A percentile compares a stretch with the other conserved stretches of the same genome.
phyloP scores from a whole-genome alignment of 2,797 vertebrate genomes.

The Crocidura indochinensis region DNA sequence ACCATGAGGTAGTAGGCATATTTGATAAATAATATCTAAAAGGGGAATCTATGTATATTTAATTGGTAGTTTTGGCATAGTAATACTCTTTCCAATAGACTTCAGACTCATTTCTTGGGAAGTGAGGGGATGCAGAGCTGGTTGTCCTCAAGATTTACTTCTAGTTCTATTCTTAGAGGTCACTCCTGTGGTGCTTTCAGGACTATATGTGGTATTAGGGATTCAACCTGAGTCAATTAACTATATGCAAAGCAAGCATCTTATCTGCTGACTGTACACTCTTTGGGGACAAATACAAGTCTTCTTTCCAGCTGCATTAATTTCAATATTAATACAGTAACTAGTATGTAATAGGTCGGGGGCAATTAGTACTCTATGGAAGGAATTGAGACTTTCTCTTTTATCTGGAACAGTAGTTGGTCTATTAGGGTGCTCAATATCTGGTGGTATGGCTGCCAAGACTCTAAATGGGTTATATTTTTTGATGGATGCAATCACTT shows the following conservation, averaged over 20 bases:
- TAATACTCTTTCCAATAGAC: constrained; percentile 40
- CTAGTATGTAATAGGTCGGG: neutral
- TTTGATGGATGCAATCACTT: neutral
- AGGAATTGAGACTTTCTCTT: neutral
- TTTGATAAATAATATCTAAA: too few relatives aligned
- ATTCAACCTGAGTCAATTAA: too few relatives aligned
- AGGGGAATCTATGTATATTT: neutral
- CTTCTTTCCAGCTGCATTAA: neutral
- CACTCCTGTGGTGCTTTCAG: too few relatives aligned
- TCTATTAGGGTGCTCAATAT: constrained; percentile 9
- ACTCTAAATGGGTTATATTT: neutral
- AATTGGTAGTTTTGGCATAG: neutral
- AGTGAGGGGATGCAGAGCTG: too few relatives aligned
- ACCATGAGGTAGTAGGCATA: too few relatives aligned
- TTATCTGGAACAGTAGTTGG: neutral
- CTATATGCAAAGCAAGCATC: too few relatives aligned
- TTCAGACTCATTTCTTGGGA: too few relatives aligned
- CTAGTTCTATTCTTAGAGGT: too few relatives aligned
- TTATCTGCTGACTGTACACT: neutral
- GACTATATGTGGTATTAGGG: too few relatives aligned
- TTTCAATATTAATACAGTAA: neutral
- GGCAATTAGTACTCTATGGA: neutral
- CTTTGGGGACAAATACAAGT: neutral
- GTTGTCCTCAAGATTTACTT: too few relatives aligned
- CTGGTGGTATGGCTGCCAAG: neutral